A percentile compares a stretch with the other conserved stretches of the same genome.
Evolutionary conservation across 1,140 invertebrate species (phyloP).

Genomic region (Agrilus planipennis): DNA sequence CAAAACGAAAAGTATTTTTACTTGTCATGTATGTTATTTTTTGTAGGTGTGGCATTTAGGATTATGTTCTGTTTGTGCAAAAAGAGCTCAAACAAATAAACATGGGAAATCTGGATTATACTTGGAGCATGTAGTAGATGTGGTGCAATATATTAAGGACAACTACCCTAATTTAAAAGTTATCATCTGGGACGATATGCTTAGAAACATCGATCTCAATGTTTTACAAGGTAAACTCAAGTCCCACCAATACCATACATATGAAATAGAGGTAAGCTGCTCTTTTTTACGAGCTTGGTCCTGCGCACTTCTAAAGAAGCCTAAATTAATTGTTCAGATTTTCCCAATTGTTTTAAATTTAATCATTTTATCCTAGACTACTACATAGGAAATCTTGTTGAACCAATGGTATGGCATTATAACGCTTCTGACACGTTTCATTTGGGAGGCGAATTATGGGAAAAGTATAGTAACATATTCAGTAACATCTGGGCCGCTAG

Average conservation of each 20-base stretch:
- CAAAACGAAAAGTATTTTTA: no score
- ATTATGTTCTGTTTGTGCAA: slow-evolving; percentile 17
- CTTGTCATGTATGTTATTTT: background rate
- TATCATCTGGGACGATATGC: slow-evolving; percentile 93
- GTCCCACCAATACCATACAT: background rate
- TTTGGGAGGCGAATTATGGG: slow-evolving; percentile 45
- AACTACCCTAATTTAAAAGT: slow-evolving; percentile 53
- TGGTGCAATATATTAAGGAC: slow-evolving; percentile 50
- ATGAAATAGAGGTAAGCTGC: no score
- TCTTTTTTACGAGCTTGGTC: no score
- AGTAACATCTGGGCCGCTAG: slow-evolving; percentile 75
- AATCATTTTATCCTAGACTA: slow-evolving; percentile 20
- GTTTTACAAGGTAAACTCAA: slow-evolving; percentile 25
- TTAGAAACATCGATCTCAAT: slow-evolving; percentile 47
- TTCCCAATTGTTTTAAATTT: slow-evolving; percentile 2
- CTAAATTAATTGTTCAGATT: no score
- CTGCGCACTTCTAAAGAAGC: no score
- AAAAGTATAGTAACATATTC: slow-evolving; percentile 70
- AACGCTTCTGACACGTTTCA: slow-evolving; percentile 21
- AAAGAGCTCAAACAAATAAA: slow-evolving; percentile 16
- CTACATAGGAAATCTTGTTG: slow-evolving; percentile 48
- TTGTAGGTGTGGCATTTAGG: slow-evolving; percentile 25
- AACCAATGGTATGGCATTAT: slow-evolving; percentile 77
- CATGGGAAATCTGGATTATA: slow-evolving; percentile 43
- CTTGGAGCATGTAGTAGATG: slow-evolving; percentile 52